Conservation (phyloP, 2,113 vertebrate genomes). For the Tachuris rubrigastra region DNA sequence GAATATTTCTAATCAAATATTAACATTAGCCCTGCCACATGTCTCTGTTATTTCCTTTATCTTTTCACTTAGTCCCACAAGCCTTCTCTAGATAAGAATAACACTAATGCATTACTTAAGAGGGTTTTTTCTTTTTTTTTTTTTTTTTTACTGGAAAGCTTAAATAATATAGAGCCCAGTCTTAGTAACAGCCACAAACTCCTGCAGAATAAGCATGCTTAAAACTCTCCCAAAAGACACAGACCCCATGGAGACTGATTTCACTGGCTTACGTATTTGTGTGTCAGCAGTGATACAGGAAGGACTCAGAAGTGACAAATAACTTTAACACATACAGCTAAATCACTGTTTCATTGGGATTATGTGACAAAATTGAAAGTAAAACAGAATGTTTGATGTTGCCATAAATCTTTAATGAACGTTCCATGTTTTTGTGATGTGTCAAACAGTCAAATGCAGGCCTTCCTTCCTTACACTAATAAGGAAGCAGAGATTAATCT, state of each 20-base stretch:
- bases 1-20: slow-evolving; percentile 68
- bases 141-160: not conserved
- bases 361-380: slow-evolving; percentile 58
- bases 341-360: slow-evolving; percentile 47
- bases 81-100: slow-evolving; percentile 25
- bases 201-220: not conserved
- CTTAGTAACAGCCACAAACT: not conserved
- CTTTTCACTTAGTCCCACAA: slow-evolving; percentile 41
- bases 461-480: not conserved
- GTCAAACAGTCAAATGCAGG: not conserved
- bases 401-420: slow-evolving; percentile 59
- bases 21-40: slow-evolving; percentile 36
- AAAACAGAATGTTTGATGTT: slow-evolving; percentile 50
- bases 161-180: slow-evolving; percentile 34
- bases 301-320: slow-evolving; percentile 34
- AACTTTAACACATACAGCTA: not conserved
- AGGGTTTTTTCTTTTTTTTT: not conserved
- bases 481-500: not conserved
- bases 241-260: not conserved
- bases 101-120: slow-evolving; percentile 40
- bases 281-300: not conserved
- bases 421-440: not conserved
- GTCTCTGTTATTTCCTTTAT: slow-evolving; percentile 51
- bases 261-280: not conserved
- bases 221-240: not conserved